These are phyloP conservation scores for Ophraella communa DNA, from an alignment of 2,888 invertebrate species.

Conservation along the genomic window DNA sequence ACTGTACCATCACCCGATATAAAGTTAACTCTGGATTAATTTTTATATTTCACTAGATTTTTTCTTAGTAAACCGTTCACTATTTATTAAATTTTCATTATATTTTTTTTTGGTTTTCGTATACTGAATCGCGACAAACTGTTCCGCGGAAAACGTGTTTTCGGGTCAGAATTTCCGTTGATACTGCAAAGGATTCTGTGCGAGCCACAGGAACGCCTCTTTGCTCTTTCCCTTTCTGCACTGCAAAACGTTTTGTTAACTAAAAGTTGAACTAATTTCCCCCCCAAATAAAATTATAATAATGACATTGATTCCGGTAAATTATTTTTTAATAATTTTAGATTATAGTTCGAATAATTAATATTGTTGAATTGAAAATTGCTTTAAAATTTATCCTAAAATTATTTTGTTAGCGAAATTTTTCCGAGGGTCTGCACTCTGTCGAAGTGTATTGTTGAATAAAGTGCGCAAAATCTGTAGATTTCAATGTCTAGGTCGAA, in stretches of 20 bases:
- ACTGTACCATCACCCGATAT: no score
- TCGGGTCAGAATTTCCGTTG: constrained; percentile 49
- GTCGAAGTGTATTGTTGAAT: not conserved
- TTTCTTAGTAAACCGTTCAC: no score
- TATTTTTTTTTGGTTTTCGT: not conserved
- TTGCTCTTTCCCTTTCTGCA: constrained; percentile 14
- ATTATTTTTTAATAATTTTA: no score
- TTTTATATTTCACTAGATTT: no score
- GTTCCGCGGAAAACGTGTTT: constrained; percentile 35
- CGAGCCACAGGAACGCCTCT: constrained; percentile 39
- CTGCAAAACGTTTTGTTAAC: constrained; percentile 4
- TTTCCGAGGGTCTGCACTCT: not conserved
- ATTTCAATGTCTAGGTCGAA: not conserved
- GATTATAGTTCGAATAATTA: no score
- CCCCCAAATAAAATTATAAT: no score
- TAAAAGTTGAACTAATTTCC: constrained; percentile 10
- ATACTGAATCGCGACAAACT: not conserved
- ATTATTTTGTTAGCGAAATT: no score
- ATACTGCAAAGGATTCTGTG: constrained; percentile 56
- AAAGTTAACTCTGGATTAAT: no score
- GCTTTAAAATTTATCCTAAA: no score
- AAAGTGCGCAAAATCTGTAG: constrained; percentile 13
- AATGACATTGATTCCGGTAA: no score
- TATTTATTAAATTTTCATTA: no score
- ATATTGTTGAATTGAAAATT: no score